Percentiles rank a stretch among this genome's conserved stretches.
Conservation (phyloP, 2,888 invertebrate species). For the Anarsia innoxiella region DNA sequence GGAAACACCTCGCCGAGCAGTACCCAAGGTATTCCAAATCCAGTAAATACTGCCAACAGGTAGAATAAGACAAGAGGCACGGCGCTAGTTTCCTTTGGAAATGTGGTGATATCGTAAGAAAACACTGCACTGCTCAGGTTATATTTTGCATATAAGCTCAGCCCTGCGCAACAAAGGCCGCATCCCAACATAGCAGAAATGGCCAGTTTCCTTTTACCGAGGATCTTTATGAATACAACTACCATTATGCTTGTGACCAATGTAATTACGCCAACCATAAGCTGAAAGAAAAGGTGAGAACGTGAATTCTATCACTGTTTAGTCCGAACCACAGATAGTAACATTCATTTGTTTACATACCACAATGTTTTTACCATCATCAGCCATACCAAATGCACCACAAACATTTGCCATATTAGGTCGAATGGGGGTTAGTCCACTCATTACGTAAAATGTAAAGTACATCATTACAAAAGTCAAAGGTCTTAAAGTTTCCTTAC, state of each 20-base stretch:
- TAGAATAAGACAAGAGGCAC: slow-evolving; percentile 57
- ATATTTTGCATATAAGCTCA: slow-evolving; percentile 58
- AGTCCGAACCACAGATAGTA: too few relatives aligned
- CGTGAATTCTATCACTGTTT: too few relatives aligned
- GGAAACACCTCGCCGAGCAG: slow-evolving; percentile 75
- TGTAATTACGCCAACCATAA: slow-evolving; percentile 62
- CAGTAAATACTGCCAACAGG: slow-evolving; percentile 48
- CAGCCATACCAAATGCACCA: slow-evolving; percentile 58
- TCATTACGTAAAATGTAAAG: slow-evolving; percentile 69
- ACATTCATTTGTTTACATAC: too few relatives aligned
- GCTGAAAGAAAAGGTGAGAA: slow-evolving; percentile 41
- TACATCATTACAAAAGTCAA: slow-evolving; percentile 58
- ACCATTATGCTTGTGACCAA: slow-evolving; percentile 54
- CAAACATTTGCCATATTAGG: slow-evolving; percentile 74
- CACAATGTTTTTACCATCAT: slow-evolving; percentile 34
- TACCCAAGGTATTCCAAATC: slow-evolving; percentile 70
- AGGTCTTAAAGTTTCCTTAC: slow-evolving; percentile 69
- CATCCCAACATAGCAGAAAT: slow-evolving; percentile 55
- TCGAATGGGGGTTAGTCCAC: slow-evolving; percentile 63
- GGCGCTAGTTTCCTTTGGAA: slow-evolving; percentile 49
- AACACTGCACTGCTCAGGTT: slow-evolving; percentile 47
- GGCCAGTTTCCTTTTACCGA: slow-evolving; percentile 67
- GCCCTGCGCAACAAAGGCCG: slow-evolving; percentile 46
- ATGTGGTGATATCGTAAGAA: slow-evolving; percentile 56
- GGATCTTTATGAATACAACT: slow-evolving; percentile 49